phyloP scores from a whole-genome alignment of 1,140 invertebrate species.

The Temnothorax curvispinosus region DNA sequence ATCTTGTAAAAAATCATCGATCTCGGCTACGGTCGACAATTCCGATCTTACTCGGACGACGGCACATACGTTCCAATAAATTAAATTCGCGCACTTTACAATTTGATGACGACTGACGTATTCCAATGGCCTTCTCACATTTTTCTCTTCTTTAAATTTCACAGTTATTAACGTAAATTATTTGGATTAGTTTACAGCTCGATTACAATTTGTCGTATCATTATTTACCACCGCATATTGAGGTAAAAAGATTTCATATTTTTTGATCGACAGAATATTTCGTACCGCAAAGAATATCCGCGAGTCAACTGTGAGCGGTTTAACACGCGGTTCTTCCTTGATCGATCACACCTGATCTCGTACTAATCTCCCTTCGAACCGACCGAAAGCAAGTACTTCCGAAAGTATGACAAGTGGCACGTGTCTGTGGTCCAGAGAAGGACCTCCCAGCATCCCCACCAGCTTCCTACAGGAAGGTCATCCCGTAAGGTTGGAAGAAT shows the following conservation, averaged over 20 bases:
- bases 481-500: slow-evolving; percentile 66
- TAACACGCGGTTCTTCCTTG: slow-evolving; percentile 17
- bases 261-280: not conserved
- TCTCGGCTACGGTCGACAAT: not conserved
- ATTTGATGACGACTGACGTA: not conserved
- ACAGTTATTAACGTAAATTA: not conserved
- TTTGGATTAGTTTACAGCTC: not conserved
- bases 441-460: slow-evolving; percentile 74
- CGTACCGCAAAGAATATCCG: not conserved
- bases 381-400: slow-evolving; percentile 74
- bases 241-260: not conserved
- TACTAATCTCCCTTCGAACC: slow-evolving; percentile 72
- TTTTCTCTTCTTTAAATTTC: not conserved
- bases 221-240: not conserved
- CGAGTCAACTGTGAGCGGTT: not conserved
- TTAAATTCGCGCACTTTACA: slow-evolving; percentile 24
- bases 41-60: not conserved
- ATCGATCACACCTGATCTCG: slow-evolving; percentile 60
- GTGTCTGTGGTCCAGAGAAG: slow-evolving; percentile 77
- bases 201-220: not conserved
- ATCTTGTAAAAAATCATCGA: slow-evolving; percentile 64
- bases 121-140: not conserved
- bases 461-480: slow-evolving; percentile 66
- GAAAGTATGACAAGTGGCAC: slow-evolving; percentile 79
- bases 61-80: slow-evolving; percentile 1